phyloP scores from a whole-genome alignment of 2,113 vertebrate species.

The Pelvicachromis taeniatus region DNA sequence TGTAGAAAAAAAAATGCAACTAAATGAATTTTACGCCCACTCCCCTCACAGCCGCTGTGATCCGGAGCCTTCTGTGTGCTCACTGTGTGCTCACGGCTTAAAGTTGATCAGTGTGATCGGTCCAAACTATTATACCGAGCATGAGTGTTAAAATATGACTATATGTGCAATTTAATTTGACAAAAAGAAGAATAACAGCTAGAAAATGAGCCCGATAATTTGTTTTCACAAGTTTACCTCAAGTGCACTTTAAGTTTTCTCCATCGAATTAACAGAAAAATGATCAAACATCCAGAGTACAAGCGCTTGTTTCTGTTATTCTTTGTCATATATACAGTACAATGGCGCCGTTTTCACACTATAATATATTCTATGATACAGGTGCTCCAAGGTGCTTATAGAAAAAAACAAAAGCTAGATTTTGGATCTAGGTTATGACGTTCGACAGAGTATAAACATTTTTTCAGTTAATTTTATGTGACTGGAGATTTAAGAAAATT shows the following conservation, averaged over 20 bases:
- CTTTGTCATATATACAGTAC: fast-evolving
- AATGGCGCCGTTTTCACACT: background rate
- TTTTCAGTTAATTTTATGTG: background rate
- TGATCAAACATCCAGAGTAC: background rate
- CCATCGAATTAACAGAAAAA: background rate
- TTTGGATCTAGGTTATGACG: background rate
- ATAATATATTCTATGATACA: background rate
- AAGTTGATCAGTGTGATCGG: fast-evolving
- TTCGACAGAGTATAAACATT: background rate
- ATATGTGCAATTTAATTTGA: background rate
- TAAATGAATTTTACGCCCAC: background rate
- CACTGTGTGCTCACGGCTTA: background rate
- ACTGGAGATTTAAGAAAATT: background rate
- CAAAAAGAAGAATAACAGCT: background rate
- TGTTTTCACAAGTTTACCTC: background rate
- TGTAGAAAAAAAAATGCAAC: background rate
- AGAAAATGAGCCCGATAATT: background rate
- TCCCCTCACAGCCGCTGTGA: background rate
- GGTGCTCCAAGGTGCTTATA: background rate
- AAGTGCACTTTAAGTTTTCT: background rate
- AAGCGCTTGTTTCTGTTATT: background rate
- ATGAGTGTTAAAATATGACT: fast-evolving
- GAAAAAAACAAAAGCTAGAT: fast-evolving
- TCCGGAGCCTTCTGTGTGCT: background rate
- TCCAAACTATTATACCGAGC: background rate